Evolutionary conservation across 2,113 vertebrate species (phyloP), one percentile per base, ranked within the genome.

Genomic region (Taxidea taxus): DNA sequence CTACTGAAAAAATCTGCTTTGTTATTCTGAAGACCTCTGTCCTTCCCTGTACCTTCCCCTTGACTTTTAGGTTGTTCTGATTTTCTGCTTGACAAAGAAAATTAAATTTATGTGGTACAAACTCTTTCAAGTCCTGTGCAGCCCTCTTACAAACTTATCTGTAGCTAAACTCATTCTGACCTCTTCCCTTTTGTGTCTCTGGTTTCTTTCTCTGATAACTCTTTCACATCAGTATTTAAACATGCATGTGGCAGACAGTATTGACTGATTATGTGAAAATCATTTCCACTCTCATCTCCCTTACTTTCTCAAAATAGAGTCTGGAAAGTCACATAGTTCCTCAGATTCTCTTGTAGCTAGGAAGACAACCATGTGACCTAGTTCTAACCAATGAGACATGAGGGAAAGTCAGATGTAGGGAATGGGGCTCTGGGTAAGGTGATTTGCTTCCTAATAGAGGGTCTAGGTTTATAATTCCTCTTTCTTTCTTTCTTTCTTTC

Each of bases 21-120:
- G 23, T 96, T 91, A 78, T 91, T 93, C 27, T 78, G 49, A 78
- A 78, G 23, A 37, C 21, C 20, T 62, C 16, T 91, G 1, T 95
- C 27, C n/a, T 93, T 88, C 7, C 14, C 14, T 31, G 29, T 72
- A 21, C 25, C 4, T 51, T 18, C 7, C 29, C 34, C n/a, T 56
- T 37, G 29, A 62, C 54, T 91, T 97, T 91, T 83, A 91, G n/a
- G 13, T 27, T 83, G 44, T 77, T 86, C 25, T 25, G 39, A 89
- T 90, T 87, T 96, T 93, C 34, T 95, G 49, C 31, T 87, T 87
- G 14, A 93, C 37, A 95, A 90, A 96, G 60, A 84, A 87, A 74
- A 68, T 83, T 83, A 91, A 97, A 77, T 87, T 66, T 95, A 47
- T 90, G n/a, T 91, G 34, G 34, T 51, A 6, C 8, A 60, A 49